Evolutionary conservation across 2,797 vertebrate genomes (phyloP).

Genomic region (Acanthis flammea): DNA sequence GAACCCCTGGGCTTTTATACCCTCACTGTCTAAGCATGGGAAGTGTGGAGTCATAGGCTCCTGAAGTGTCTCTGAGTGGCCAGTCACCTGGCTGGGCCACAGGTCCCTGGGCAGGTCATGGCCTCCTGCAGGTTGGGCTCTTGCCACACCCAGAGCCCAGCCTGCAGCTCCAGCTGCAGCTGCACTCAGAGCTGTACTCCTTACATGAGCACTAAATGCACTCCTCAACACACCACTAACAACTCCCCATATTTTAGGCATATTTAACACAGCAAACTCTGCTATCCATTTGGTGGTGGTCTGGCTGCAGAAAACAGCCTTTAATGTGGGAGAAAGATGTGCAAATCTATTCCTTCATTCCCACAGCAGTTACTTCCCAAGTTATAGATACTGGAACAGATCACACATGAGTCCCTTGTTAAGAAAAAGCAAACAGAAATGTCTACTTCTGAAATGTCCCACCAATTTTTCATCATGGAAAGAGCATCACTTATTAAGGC

Average conservation of each 20-base stretch:
- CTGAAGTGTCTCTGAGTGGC: not conserved
- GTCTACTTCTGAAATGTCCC: not conserved
- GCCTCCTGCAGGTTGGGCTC: not conserved
- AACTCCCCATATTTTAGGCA: not conserved
- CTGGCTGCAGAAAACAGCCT: not conserved
- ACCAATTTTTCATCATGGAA: not conserved
- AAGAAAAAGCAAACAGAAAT: not conserved
- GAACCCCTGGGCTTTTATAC: not conserved
- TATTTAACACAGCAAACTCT: not conserved
- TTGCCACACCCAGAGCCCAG: not conserved
- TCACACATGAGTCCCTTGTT: not conserved
- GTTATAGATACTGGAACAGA: not conserved
- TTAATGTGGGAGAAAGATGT: not conserved
- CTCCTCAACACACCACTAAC: not conserved
- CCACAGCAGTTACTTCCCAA: not conserved
- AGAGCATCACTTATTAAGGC: not conserved
- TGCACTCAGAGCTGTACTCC: too few species aligned
- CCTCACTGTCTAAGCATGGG: not conserved
- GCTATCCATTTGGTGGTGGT: not conserved
- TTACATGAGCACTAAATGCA: not conserved
- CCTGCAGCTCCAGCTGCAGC: not conserved
- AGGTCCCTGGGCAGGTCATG: not conserved
- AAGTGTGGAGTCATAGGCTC: fast-evolving
- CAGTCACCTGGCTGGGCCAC: not conserved
- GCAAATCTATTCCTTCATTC: not conserved